Percentiles rank a stretch among this genome's conserved stretches.
These are phyloP conservation scores for Aspidiotus destructor DNA, from an alignment of 2,888 invertebrate genomes.

Conservation along the genomic window DNA sequence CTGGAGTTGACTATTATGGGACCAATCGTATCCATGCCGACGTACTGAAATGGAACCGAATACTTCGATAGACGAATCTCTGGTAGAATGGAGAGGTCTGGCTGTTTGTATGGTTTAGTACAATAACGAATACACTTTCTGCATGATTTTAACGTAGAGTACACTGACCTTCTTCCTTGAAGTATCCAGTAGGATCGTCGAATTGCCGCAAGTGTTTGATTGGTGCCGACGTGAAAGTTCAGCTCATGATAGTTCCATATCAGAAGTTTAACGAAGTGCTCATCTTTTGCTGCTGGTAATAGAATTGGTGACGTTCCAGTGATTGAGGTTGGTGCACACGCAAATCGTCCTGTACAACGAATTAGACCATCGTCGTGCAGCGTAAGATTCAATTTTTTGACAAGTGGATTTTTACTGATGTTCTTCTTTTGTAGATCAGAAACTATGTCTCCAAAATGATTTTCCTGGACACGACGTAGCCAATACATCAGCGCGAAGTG, in stretches of 20 bases:
- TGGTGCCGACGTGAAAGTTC: not conserved
- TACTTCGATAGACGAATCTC: not conserved
- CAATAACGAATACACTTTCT: not conserved
- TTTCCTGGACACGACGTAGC: not conserved
- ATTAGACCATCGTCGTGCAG: not conserved
- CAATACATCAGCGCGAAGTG: too few relatives aligned
- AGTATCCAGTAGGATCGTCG: not conserved
- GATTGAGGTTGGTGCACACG: rapidly evolving
- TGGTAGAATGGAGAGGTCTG: not conserved
- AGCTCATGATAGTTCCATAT: not conserved
- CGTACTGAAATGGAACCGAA: not conserved
- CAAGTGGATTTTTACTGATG: not conserved
- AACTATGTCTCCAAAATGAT: not conserved
- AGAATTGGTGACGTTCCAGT: not conserved
- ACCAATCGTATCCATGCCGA: not conserved
- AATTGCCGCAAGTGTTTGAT: not conserved
- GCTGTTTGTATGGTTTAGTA: not conserved
- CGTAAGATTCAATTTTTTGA: not conserved
- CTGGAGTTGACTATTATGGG: not conserved
- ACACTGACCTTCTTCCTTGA: not conserved
- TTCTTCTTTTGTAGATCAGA: not conserved
- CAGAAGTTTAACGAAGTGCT: not conserved
- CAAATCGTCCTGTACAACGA: not conserved
- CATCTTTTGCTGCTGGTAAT: not conserved
- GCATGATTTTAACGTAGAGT: not conserved